phyloP scores from a whole-genome alignment of 2,888 invertebrate species.

The Xylophagus ater region DNA sequence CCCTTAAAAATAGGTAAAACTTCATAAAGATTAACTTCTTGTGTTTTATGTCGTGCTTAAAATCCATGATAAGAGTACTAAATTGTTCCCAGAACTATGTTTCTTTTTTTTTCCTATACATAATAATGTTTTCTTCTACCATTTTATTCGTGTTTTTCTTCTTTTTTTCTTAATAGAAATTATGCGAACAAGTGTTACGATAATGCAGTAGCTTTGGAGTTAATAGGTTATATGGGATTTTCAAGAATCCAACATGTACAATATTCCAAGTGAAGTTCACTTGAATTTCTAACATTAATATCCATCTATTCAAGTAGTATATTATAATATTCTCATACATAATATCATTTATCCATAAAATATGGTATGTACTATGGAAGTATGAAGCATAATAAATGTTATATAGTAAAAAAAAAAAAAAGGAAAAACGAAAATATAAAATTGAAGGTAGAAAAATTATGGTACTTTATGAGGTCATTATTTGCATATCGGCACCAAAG shows the following conservation, averaged over 20 bases:
- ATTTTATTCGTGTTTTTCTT: no score
- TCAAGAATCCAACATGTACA: no score
- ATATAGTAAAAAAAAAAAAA: not conserved
- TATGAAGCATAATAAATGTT: not conserved
- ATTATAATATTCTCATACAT: no score
- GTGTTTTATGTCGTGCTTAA: conserved; percentile 10
- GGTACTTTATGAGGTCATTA: conserved; percentile 14
- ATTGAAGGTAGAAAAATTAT: conserved; percentile 4
- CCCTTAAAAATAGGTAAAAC: not conserved
- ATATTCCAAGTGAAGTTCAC: no score
- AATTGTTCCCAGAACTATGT: no score
- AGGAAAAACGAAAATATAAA: not conserved
- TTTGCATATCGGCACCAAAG: conserved; percentile 13
- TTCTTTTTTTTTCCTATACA: no score
- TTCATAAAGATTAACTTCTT: conserved; percentile 6
- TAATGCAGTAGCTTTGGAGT: conserved; percentile 3
- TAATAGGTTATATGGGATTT: no score
- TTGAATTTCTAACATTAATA: no score
- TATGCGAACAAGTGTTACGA: conserved; percentile 6
- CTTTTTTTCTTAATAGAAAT: conserved; percentile 5
- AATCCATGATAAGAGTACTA: conserved; percentile 8
- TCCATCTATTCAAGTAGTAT: no score
- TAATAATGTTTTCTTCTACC: no score
- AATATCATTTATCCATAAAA: no score
- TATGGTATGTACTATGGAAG: not conserved